phyloP scores from a whole-genome alignment of 2,113 vertebrate genomes.

The Tychaedon coryphoeus region DNA sequence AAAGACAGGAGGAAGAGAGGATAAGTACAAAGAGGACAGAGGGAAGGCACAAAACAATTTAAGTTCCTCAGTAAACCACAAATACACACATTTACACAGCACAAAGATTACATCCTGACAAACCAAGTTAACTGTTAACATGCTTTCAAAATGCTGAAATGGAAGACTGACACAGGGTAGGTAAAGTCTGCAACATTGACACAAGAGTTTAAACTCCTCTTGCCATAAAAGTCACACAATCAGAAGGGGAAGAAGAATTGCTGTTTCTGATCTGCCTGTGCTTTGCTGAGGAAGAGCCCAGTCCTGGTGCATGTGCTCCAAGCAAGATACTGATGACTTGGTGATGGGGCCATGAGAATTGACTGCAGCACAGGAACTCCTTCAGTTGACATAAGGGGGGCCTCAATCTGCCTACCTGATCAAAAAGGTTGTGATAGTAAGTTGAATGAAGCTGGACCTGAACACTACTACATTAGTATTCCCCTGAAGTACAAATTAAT shows the following conservation, averaged over 20 bases:
- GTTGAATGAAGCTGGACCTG: background rate
- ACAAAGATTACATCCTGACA: background rate
- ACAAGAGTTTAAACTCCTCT: background rate
- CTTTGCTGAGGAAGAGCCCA: rapidly evolving
- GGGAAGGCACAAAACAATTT: background rate
- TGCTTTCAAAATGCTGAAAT: background rate
- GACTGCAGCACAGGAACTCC: rapidly evolving
- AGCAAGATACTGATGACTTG: no score
- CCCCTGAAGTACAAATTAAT: rapidly evolving
- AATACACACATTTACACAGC: background rate
- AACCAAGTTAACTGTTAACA: background rate
- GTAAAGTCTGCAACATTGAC: background rate
- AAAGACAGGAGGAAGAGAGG: background rate
- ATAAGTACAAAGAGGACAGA: background rate
- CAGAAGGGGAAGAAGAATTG: rapidly evolving
- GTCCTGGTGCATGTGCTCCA: rapidly evolving
- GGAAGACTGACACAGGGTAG: background rate
- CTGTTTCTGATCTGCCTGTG: background rate
- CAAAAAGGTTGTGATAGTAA: background rate
- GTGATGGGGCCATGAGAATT: rapidly evolving
- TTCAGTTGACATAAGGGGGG: rapidly evolving
- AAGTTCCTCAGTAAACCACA: background rate
- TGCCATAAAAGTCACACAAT: background rate
- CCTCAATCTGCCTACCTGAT: background rate
- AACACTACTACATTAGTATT: background rate